A percentile compares a stretch with the other conserved stretches of the same genome.
phyloP scores from a whole-genome alignment of 23 tunicate genomes.

The Diplosoma virens region DNA sequence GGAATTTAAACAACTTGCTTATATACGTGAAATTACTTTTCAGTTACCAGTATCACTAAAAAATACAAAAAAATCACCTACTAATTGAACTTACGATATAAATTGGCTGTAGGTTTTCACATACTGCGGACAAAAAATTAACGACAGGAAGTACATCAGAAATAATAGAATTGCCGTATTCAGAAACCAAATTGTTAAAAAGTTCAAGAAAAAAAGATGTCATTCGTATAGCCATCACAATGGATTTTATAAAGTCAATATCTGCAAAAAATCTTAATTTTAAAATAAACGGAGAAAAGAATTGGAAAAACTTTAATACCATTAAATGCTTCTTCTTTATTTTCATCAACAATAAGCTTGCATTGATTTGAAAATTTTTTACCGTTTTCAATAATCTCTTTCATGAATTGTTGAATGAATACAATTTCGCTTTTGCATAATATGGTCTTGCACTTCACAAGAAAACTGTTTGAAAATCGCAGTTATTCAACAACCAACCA shows the following conservation, averaged over 20 bases:
- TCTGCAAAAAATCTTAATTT: not conserved
- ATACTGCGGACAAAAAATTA: not conserved
- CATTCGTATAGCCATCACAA: conserved; percentile 5
- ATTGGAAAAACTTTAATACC: not conserved
- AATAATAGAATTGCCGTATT: not conserved
- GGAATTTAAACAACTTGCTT: too few relatives aligned
- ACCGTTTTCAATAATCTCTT: not conserved
- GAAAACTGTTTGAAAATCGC: too few relatives aligned
- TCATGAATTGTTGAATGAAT: not conserved
- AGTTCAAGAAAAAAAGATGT: conserved; percentile 2
- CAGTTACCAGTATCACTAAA: not conserved
- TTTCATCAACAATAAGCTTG: not conserved
- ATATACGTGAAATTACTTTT: too few relatives aligned
- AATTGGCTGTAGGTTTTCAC: not conserved
- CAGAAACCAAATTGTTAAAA: not conserved
- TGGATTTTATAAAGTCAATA: not conserved
- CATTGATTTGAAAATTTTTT: not conserved
- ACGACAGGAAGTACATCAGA: not conserved
- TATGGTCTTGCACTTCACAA: not conserved
- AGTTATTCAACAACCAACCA: too few relatives aligned
- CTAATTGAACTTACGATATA: not conserved
- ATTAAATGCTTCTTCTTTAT: not conserved
- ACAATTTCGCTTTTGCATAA: not conserved
- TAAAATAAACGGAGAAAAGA: not conserved
- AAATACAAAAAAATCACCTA: not conserved